Evolutionary conservation across 2,888 invertebrate species (phyloP), one percentile per base, ranked within the genome.

Genomic region (Lepidochitona cinerea): DNA sequence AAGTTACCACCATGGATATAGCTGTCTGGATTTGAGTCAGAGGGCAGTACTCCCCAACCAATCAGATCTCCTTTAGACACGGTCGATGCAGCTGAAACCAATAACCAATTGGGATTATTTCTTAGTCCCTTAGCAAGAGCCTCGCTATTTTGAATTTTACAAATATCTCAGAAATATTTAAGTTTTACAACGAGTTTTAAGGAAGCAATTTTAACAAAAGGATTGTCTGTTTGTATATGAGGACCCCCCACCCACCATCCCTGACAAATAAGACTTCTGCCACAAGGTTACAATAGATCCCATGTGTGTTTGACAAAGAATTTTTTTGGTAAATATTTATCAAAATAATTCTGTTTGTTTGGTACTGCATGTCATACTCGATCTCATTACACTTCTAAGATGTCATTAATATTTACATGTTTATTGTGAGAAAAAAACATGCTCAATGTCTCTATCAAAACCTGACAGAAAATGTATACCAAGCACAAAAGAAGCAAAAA

Each of bases 11-110:
- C 70, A 18, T 83, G 83, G 12, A 84, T 79, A 33, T 77, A 65
- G 9, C 71, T 68, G 37, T 85, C 81, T 6, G 77, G 75, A 26
- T 52, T 29, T 14, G 59, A 49, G 37, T 86, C 81, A 23, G 87
- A 83, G 69, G 84, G 83, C 35, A 88, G 77, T 71, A 88, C 78
- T 14, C 89, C 89, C 88, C 88, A 89, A 0, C 89, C 89, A 52
- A 88, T 81, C 18, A 79, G 75, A 76, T 88, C 86, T 23, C 87
- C 88, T 68, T 83, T 82, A 66, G 83, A 74, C 23, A 89, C 83
- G 12, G 85, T 75, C 23, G 77, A 73, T 53, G 78, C 78, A 14
- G 87, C 88, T 87, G 78, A 26, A 78, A 69, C 29, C 1, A 14
- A 33, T 37, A 52, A 59, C 18, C 7, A 35, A 59, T 66, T 0